Evolutionary conservation across 2,888 invertebrate genomes (phyloP), one percentile per base, ranked within the genome.

Genomic region (Platypus cylindrus): DNA sequence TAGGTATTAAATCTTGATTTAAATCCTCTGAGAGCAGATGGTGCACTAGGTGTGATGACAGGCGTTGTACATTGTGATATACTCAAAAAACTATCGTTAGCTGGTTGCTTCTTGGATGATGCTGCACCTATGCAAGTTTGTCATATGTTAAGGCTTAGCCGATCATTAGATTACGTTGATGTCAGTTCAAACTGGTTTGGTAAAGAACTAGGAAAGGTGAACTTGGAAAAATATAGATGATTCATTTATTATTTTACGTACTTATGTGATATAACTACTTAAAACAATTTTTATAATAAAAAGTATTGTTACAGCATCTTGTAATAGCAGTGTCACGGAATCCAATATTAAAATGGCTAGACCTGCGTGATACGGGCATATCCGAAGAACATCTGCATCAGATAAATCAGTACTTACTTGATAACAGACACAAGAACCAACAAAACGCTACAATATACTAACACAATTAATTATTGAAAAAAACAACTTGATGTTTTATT

Each of bases 151-250:
- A 59, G 63, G 43, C 55, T 73, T 24, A 73, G 73, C 48, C 60
- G 63, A 14, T 64, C 67, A 13, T 49, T 75, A 34, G 64, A 63
- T 31, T 60, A 63, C 45, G 54, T 74, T 26, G 72, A 73, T 51
- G 63, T 74, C 46, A 70, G 70, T 34, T 68, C 67, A 36, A 74
- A 74, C 52, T 64, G 69, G 57, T 62, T 73, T 43, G 72, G 71
- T 3, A 71, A 71, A 27, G 68, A 63, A 30, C 68, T 69, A 2
- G 71, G 71, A 38, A 44, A 51, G 35, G 53, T 56, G 36, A 40
- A n/a, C n/a, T n/a, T n/a, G n/a, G n/a, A n/a, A n/a, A n/a, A n/a
- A n/a, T n/a, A n/a, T 14, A 5, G 15, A 25, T 12, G 56, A 22
- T 47, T 20, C 8, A 8, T 8, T 20, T 20, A 8, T 20, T 20